Conservation (phyloP, 2,113 vertebrate species). For the Melanotaenia duboulayi region DNA sequence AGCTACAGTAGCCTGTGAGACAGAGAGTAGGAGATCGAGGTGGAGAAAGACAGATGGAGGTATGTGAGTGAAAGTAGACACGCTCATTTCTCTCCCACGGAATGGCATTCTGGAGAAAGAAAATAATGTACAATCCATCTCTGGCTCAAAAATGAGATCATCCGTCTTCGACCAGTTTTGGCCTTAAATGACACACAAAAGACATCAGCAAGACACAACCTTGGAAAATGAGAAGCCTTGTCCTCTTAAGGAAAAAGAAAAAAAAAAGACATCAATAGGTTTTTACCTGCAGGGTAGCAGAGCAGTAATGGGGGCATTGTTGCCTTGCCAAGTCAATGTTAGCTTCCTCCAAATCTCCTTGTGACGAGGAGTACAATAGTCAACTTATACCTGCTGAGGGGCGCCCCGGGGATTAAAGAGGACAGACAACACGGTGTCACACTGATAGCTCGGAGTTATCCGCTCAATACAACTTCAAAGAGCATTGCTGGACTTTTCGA, state of each 20-base stretch:
- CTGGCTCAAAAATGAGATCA: conserved; percentile 64
- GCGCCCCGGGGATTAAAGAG: conserved; percentile 55
- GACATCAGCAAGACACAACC: conserved; percentile 18
- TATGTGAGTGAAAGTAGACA: conserved; percentile 27
- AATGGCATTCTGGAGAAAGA: conserved; percentile 47
- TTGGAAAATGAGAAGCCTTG: conserved; percentile 42
- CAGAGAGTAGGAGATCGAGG: conserved; percentile 7
- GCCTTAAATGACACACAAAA: conserved; percentile 51
- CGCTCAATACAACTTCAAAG: conserved; percentile 79
- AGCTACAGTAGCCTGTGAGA: conserved; percentile 23
- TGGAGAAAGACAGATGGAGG: conserved; percentile 20
- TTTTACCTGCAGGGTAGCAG: conserved; percentile 43
- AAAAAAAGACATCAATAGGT: conserved; percentile 32
- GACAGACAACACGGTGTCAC: conserved; percentile 61
- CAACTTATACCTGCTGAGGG: conserved; percentile 61
- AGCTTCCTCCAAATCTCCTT: conserved; percentile 60
- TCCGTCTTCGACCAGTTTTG: conserved; percentile 44
- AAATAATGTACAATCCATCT: conserved; percentile 49
- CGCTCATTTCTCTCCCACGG: conserved; percentile 40
- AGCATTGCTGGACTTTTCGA: conserved; percentile 67
- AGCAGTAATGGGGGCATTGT: conserved; percentile 49
- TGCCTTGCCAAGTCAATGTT: conserved; percentile 58
- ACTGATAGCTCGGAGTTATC: conserved; percentile 72
- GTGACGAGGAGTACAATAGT: conserved; percentile 66
- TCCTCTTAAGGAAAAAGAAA: conserved; percentile 20